Evolutionary conservation across 2,797 vertebrate genomes (phyloP).

Genomic region (Vultur gryphus): DNA sequence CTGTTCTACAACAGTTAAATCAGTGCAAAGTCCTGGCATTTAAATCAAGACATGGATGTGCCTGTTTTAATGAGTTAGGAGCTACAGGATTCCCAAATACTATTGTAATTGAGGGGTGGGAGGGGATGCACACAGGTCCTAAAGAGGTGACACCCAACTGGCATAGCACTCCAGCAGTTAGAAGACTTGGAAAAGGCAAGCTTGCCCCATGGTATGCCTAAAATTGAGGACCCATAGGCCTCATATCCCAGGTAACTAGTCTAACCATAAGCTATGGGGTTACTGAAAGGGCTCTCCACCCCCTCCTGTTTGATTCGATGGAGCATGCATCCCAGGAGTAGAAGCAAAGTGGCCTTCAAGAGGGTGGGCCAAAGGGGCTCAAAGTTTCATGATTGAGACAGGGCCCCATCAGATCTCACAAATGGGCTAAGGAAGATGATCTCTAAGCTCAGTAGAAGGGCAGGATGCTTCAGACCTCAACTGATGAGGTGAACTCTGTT

Average conservation of each 20-base stretch:
- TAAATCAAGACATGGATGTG: not conserved
- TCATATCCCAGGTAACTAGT: not conserved
- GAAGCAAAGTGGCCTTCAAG: not conserved
- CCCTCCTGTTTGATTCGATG: accelerated
- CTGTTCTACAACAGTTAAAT: not conserved
- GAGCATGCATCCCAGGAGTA: not conserved
- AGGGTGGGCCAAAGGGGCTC: not conserved
- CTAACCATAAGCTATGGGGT: not conserved
- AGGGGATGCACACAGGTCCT: not conserved
- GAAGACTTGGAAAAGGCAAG: not conserved
- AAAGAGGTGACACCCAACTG: not conserved
- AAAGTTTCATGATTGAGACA: accelerated
- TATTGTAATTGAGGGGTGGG: not conserved
- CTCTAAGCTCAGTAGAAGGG: not conserved
- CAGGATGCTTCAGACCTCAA: not conserved
- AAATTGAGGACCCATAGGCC: not conserved
- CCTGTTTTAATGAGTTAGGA: not conserved
- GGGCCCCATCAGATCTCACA: not conserved
- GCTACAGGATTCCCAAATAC: not conserved
- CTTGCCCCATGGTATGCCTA: not conserved
- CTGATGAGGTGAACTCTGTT: not conserved
- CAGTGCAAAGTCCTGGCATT: not conserved
- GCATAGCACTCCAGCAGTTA: not conserved
- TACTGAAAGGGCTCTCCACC: not conserved
- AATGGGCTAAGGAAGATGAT: not conserved